Evolutionary conservation across 53 echinoderm and acorn worm genomes (phyloP), one percentile per base, ranked within the genome.

Genomic region (Astropecten irregularis): DNA sequence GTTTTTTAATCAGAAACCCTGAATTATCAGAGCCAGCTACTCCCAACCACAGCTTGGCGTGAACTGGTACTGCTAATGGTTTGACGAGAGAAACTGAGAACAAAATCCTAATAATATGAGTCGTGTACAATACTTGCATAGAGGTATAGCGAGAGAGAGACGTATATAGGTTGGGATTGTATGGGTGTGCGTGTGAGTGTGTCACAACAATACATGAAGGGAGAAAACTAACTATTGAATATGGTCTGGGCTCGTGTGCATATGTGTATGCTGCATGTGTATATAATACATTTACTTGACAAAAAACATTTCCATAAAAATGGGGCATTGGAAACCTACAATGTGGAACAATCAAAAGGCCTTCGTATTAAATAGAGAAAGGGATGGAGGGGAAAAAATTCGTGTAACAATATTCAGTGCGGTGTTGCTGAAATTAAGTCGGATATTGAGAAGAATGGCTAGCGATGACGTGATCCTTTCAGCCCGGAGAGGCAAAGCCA

Each of bases 381-480:
- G n/a, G n/a, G n/a, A n/a, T n/a, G n/a, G n/a, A n/a, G n/a, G n/a
- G n/a, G n/a, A n/a, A n/a, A 32, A 62, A 79, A 79, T 35, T 42
- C 79, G 79, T 79, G 79, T 79, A 62, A 79, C 79, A 79, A 79
- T 62, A 61, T 79, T 79, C 56, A 79, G 61, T 62, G 79, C 6
- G 76, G 61, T 62, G 79, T 62, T 79, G 57, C 47, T 79, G 61
- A 62, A 79, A 61, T 62, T 60, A 79, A 46, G 38, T 60, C 79
- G 61, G 79, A 79, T 62, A 61, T 79, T 44, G 23, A 10, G 60
- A 40, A 62, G 79, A 40, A 60, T 48, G 79, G 79, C 32, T 29
- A n/a, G 61, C 29, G 60, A 22, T 46, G 48, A 60, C 25, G 79
- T n/a, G n/a, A n/a, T n/a, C n/a, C n/a, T n/a, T n/a, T n/a, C n/a